Percentiles rank a stretch among this genome's conserved stretches.
Conservation (phyloP, 2,888 invertebrate genomes). For the Geotrupes spiniger region DNA sequence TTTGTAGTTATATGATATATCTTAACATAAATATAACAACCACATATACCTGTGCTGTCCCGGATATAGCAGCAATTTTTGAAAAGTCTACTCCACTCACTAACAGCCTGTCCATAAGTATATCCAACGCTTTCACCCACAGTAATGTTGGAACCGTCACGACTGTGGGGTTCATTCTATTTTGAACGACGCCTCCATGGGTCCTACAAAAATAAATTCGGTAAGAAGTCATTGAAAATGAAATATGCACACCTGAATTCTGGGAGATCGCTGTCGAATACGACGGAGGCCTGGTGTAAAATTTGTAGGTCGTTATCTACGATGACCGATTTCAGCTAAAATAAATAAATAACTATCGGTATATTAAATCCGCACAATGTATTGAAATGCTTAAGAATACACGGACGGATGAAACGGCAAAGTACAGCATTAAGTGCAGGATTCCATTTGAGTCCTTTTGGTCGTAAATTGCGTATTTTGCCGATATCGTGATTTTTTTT, state of each 20-base stretch:
- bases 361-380: too few relatives aligned
- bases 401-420: background rate
- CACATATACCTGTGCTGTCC: conserved; percentile 78
- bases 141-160: conserved; percentile 83
- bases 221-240: background rate
- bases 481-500: too few relatives aligned
- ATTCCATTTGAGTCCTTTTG: too few relatives aligned
- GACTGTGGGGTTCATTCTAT: conserved; percentile 52
- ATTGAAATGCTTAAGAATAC: conserved; percentile 13
- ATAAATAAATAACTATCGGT: too few relatives aligned
- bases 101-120: conserved; percentile 80
- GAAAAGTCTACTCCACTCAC: conserved; percentile 80
- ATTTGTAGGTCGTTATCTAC: conserved; percentile 71
- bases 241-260: conserved; percentile 70
- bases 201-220: conserved; percentile 50
- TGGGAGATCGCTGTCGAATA: conserved; percentile 90
- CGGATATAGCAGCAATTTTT: conserved; percentile 80
- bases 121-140: conserved; percentile 95
- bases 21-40: too few relatives aligned
- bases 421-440: too few relatives aligned
- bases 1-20: too few relatives aligned
- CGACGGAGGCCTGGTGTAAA: conserved; percentile 76
- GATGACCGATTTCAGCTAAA: conserved; percentile 87
- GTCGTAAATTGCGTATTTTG: too few relatives aligned
- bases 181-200: conserved; percentile 60